Conservation (phyloP, 2,888 invertebrate species). For the Gibbula magus region DNA sequence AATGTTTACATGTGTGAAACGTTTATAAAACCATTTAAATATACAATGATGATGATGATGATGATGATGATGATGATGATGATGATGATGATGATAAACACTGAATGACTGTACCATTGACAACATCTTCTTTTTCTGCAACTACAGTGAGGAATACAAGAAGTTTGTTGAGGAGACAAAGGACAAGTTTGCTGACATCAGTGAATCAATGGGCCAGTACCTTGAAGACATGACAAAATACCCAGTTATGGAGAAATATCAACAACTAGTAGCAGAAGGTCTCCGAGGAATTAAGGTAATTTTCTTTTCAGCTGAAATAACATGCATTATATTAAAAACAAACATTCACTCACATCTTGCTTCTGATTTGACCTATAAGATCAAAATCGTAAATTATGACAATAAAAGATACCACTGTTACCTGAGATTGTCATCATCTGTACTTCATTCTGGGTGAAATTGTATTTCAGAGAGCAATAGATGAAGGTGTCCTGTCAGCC, state of each 20-base stretch:
- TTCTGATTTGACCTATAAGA: too few species aligned
- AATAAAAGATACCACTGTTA: too few species aligned
- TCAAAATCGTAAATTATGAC: too few species aligned
- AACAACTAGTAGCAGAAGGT: not conserved
- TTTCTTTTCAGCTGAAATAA: not conserved
- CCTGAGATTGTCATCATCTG: too few species aligned
- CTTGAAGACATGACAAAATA: not conserved
- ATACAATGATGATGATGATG: too few species aligned
- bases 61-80: too few species aligned
- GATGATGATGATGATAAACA: too few species aligned
- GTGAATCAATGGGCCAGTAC: not conserved
- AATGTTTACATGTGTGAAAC: not conserved
- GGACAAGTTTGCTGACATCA: not conserved
- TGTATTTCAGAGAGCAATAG: not conserved
- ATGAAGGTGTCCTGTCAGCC: not conserved
- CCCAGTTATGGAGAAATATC: not conserved
- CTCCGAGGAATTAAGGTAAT: not conserved
- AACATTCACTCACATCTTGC: too few species aligned
- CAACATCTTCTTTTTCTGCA: not conserved
- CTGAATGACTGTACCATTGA: not conserved
- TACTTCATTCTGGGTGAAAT: too few species aligned
- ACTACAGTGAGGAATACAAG: conserved; percentile 7
- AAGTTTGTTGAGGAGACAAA: not conserved
- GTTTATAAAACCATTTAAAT: not conserved
- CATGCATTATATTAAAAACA: too few species aligned